Percentiles rank a stretch among this genome's conserved stretches.
These are phyloP conservation scores for Holothuria leucospilota DNA, from an alignment of 53 echinoderm and acorn worm genomes.

Conservation along the genomic window DNA sequence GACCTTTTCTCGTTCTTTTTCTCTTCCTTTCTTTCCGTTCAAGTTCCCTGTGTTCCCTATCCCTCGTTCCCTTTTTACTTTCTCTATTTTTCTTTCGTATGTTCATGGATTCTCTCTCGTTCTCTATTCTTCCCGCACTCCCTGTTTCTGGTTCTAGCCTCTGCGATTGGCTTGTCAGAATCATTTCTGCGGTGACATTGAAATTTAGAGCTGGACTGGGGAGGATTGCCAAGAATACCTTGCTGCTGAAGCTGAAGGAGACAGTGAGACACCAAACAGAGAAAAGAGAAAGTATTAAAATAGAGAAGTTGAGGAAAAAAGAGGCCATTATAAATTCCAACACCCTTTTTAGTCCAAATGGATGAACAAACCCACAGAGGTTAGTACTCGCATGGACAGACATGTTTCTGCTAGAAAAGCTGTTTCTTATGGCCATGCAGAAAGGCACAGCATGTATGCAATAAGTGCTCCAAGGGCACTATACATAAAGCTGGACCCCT, in stretches of 20 bases:
- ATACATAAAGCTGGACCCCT: too few species aligned
- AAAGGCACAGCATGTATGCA: too few species aligned
- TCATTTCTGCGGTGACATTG: slow-evolving; percentile 24
- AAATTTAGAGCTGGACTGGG: slow-evolving; percentile 35
- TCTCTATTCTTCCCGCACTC: slow-evolving; percentile 82
- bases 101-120: slow-evolving; percentile 61
- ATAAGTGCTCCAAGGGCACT: too few species aligned
- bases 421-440: too few species aligned
- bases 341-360: too few species aligned
- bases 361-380: too few species aligned
- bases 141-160: slow-evolving; percentile 20
- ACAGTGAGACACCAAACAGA: not conserved
- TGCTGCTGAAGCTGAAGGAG: slow-evolving; percentile 40
- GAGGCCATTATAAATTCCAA: too few species aligned
- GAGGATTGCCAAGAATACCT: slow-evolving; percentile 50
- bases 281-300: too few species aligned
- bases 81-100: slow-evolving; percentile 46
- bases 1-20: slow-evolving; percentile 70
- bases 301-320: too few species aligned
- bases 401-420: too few species aligned
- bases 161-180: slow-evolving; percentile 1
- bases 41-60: slow-evolving; percentile 66
- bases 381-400: too few species aligned
- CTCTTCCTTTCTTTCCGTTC: slow-evolving; percentile 69
- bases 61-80: slow-evolving; percentile 50